Evolutionary conservation across 2,888 invertebrate species (phyloP), one percentile per base, ranked within the genome.

Genomic region (Bedellia somnulentella): DNA sequence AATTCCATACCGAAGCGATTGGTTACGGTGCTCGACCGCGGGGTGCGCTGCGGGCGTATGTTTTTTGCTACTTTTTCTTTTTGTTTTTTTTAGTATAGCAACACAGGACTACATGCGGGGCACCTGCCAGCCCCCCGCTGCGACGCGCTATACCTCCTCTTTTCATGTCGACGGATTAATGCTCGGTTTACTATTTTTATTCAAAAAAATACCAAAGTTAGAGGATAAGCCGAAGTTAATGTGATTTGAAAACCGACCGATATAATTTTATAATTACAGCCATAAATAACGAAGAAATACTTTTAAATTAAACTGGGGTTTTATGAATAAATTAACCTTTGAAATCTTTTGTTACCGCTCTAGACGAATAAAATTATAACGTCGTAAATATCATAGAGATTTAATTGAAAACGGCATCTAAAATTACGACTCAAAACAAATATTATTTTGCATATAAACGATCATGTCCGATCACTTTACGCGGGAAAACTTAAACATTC

Each of bases 51-150:
- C 43, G 40, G 42, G 46, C 44, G 43, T 37, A 35, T 27, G 31
- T 29, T 24, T 32, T 24, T 29, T 29, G 24, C 17, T 23, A 36
- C 30, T 26, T 33, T 33, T 29, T 31, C 32, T 32, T 36, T 27
- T 25, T 27, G 21, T 34, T 33, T 27, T 39, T 31, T 42, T 38
- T 42, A n/a, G n/a, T 39, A 38, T 30, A 40, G 43, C 38, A 42
- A 43, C 40, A 40, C 42, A 39, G 44, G 18, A 6, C 18, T 47
- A 39, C 49, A 47, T 54, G 53, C n/a, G n/a, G n/a, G n/a, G n/a
- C 68, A 68, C 67, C 68, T 68, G 68, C 62, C 62, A 50, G 42
- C 45, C 52, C 59, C 68, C 66, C 52, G 55, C 56, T 35, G 63
- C 42, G 57, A 40, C 41, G 46, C 41, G 52, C 46, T 49, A 48